A percentile compares a stretch with the other conserved stretches of the same genome.
Conservation (phyloP, 92 coral and sea anemone genomes). For the Epizoanthus illoricatus region DNA sequence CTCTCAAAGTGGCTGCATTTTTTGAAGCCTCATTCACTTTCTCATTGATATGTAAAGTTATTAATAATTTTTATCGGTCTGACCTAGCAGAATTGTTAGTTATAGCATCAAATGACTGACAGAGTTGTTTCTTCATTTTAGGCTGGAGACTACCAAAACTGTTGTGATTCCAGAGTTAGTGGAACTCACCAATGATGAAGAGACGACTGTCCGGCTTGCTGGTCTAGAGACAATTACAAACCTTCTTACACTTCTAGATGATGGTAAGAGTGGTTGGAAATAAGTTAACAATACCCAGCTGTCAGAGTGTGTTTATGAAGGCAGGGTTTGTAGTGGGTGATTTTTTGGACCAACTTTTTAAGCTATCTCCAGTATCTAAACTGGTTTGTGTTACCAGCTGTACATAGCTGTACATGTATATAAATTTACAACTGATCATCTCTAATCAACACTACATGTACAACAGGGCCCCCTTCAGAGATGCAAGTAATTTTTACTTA, state of each 20-base stretch:
- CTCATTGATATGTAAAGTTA: too few species aligned
- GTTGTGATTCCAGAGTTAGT: conserved; percentile 91
- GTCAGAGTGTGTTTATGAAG: background rate
- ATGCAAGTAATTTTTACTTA: too few species aligned
- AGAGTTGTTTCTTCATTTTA: conserved; percentile 10
- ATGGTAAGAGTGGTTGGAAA: conserved; percentile 60
- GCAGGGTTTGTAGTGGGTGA: background rate
- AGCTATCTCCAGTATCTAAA: too few species aligned
- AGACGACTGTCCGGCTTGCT: conserved; percentile 81
- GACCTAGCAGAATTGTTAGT: background rate
- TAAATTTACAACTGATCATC: too few species aligned
- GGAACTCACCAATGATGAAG: conserved; percentile 97
- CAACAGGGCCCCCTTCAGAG: too few species aligned
- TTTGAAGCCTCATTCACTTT: too few species aligned
- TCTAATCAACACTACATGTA: too few species aligned
- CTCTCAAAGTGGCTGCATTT: too few species aligned
- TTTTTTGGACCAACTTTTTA: background rate
- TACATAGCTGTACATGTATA: too few species aligned
- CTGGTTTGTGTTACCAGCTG: too few species aligned
- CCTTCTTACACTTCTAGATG: conserved; percentile 86
- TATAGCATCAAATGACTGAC: background rate
- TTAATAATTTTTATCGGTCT: background rate
- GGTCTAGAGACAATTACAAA: conserved; percentile 96
- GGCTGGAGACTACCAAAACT: conserved; percentile 88
- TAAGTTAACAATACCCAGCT: background rate